Conservation (phyloP, 2,888 invertebrate genomes). For the Lordiphosa fenestrarum region DNA sequence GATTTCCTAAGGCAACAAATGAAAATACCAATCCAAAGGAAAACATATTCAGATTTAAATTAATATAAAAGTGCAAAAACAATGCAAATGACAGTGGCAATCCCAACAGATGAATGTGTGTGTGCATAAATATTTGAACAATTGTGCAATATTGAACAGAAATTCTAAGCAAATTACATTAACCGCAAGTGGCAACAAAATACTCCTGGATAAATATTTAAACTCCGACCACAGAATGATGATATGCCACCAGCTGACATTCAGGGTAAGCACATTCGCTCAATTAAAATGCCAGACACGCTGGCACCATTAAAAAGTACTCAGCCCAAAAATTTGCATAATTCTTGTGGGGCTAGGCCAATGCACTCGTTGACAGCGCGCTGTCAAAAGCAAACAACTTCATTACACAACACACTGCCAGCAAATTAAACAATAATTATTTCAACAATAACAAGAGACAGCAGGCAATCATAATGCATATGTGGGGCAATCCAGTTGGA, state of each 20-base stretch:
- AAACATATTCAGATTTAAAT: too few relatives aligned
- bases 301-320: conserved; percentile 48
- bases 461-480: conserved; percentile 34
- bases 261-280: conserved; percentile 10
- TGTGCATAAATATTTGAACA: too few relatives aligned
- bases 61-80: too few relatives aligned
- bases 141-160: neutral
- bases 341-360: conserved; percentile 25
- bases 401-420: conserved; percentile 44
- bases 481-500: conserved; percentile 30
- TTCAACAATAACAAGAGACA: conserved; percentile 51
- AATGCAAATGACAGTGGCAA: too few relatives aligned
- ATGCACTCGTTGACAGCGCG: conserved; percentile 36
- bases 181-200: neutral
- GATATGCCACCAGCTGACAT: conserved; percentile 9
- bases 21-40: too few relatives aligned
- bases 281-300: conserved; percentile 44
- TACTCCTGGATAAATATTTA: conserved; percentile 2
- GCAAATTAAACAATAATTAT: conserved; percentile 72
- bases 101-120: too few relatives aligned
- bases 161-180: neutral
- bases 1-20: too few relatives aligned
- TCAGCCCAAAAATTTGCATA: conserved; percentile 44
- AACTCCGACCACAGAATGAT: conserved; percentile 8
- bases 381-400: conserved; percentile 48